phyloP scores from a whole-genome alignment of 2,888 invertebrate genomes.

The Eristalinus sepulchralis region DNA sequence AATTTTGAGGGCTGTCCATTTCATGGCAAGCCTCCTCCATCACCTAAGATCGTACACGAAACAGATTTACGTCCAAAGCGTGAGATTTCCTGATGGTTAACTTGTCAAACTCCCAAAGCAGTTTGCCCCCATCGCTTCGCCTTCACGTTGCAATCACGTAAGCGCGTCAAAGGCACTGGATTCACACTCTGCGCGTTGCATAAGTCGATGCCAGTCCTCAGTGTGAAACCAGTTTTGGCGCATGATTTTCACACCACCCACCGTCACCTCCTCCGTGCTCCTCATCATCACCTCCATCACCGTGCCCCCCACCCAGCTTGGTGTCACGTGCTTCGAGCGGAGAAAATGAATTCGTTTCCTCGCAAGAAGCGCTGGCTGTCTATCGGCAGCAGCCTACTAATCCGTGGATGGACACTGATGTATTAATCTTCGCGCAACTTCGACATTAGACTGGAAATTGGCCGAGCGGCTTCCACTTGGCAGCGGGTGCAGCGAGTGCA shows the following conservation, averaged over 20 bases:
- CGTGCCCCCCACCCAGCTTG: neutral
- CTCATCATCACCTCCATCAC: neutral
- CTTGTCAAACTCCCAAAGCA: neutral
- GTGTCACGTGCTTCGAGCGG: neutral
- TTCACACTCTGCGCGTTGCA: conserved; percentile 45
- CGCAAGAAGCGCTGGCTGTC: neutral
- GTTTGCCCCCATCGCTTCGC: neutral
- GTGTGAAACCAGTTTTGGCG: conserved; percentile 53
- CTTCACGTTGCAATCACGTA: neutral
- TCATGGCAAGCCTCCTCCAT: neutral
- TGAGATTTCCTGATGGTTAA: neutral
- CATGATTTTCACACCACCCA: conserved; percentile 36
- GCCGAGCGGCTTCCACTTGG: conserved; percentile 16
- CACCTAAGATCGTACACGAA: neutral
- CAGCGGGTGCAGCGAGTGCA: neutral
- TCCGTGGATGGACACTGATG: conserved; percentile 58
- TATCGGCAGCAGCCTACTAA: conserved; percentile 34
- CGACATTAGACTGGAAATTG: conserved; percentile 15
- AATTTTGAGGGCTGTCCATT: neutral
- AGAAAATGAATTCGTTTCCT: conserved; percentile 48
- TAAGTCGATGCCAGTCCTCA: conserved; percentile 44
- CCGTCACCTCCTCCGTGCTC: neutral
- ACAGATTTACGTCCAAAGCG: neutral
- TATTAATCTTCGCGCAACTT: conserved; percentile 38
- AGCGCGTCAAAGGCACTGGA: neutral